Evolutionary conservation across 2,888 invertebrate genomes (phyloP).

Genomic region (Nephrocerus scutellatus): DNA sequence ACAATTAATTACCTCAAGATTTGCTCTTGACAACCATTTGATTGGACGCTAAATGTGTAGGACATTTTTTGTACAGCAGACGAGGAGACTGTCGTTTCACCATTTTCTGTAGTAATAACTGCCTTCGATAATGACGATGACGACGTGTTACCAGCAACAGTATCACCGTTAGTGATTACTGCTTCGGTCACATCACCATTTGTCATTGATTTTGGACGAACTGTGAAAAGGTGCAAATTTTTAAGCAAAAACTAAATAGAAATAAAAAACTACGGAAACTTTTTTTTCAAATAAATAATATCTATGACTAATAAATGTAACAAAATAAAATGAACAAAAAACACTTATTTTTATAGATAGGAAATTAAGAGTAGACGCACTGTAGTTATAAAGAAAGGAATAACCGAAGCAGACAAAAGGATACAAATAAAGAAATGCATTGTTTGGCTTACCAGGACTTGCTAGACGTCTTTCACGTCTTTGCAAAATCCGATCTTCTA

Average conservation of each 20-base stretch:
- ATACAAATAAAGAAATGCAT: conserved; percentile 9
- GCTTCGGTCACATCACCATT: no score
- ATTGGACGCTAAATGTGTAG: conserved; percentile 54
- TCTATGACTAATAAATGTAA: no score
- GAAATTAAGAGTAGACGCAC: no score
- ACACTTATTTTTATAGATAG: no score
- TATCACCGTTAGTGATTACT: conserved; percentile 22
- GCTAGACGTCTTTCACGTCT: conserved; percentile 44
- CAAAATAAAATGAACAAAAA: no score
- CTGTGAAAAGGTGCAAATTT: conserved; percentile 20
- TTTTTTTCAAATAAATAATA: no score
- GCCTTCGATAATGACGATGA: no score
- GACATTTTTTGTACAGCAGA: conserved; percentile 45
- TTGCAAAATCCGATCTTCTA: conserved; percentile 45
- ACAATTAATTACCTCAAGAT: conserved; percentile 39
- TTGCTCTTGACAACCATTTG: conserved; percentile 52
- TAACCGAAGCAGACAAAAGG: no score
- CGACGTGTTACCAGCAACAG: no score
- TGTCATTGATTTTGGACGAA: conserved; percentile 26
- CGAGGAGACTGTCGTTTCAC: conserved; percentile 31
- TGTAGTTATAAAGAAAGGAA: no score
- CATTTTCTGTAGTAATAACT: conserved; percentile 24
- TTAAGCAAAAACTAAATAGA: not conserved
- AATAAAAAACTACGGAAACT: conserved; percentile 9
- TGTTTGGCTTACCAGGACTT: conserved; percentile 41